Percentiles rank a stretch among this genome's conserved stretches.
These are phyloP conservation scores for Rhizomys pruinosus DNA, from an alignment of 2,113 vertebrate species.

Conservation along the genomic window DNA sequence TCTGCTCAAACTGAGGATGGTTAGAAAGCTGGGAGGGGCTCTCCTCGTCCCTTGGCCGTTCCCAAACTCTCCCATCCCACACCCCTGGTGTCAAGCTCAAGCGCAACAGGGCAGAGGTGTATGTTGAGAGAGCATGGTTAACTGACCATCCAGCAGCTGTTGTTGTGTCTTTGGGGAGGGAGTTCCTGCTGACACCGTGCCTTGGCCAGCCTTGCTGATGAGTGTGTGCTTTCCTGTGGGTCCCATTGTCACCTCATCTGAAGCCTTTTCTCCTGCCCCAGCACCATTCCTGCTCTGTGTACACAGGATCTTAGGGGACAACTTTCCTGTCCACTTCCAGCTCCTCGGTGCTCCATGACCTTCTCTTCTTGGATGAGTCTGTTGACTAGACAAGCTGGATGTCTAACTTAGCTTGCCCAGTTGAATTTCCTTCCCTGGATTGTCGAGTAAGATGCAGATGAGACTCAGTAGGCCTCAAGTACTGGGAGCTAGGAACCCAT, in stretches of 20 bases:
- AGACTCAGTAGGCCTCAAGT: background rate
- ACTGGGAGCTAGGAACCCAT: background rate
- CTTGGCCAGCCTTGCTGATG: background rate
- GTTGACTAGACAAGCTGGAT: background rate
- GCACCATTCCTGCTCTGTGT: background rate
- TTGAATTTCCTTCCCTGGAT: background rate
- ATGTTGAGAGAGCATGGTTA: background rate
- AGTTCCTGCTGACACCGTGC: background rate
- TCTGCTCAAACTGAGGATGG: no score
- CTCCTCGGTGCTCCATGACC: background rate
- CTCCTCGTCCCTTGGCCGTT: background rate
- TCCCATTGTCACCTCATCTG: constrained; percentile 15
- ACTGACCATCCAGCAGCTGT: constrained; percentile 2
- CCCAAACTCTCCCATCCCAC: background rate
- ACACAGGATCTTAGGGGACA: background rate
- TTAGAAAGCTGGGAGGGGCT: background rate
- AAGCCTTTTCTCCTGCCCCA: background rate
- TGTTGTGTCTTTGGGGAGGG: background rate
- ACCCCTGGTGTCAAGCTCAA: background rate
- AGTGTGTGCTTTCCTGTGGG: background rate
- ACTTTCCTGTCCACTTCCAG: background rate
- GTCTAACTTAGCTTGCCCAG: accelerated
- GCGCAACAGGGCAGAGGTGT: background rate
- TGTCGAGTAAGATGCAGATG: background rate
- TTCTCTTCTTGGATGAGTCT: background rate